Base-by-base conservation (phyloP, 1,140 invertebrate genomes). In the Drosophila miranda region DNA sequence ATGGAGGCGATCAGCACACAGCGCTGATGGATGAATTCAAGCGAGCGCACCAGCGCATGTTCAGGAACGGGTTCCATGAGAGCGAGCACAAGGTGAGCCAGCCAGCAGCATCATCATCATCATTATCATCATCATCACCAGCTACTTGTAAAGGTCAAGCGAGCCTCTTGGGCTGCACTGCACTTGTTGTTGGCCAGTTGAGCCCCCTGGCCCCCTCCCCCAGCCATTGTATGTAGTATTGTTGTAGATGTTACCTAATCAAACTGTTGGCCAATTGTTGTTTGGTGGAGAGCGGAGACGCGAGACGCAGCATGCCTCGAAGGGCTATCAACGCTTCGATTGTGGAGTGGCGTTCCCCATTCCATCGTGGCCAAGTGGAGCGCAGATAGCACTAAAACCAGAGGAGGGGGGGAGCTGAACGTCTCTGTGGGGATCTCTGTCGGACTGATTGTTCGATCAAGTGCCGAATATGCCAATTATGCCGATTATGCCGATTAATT, bases 11-110 rank as follows among this genome's bases (percentile, higher is more conserved):
- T 86, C 94, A 94, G 72, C 94, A 95, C 71, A 93, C 93, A 62
- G 94, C 96, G 80, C 90, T 97, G 49, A 97, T 97, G 95, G 95
- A 96, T 91, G 96, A 97, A 92, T 97, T 97, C 88, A 96, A 96
- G 87, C 94, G 94, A 82, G 96, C 95, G 1, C 96, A 97, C 90
- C 93, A 94, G 68, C 95, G 95, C 92, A 97, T 97, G 96, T 97
- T 97, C 91, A 93, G 94, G 56, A 91, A 91, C 69, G 77, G 87
- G 53, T 91, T 91, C 69, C 84, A 90, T 72, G 89, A 90, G 75
- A 90, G 74, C 57, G 89, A 90, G 67, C 81, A 84, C 80, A 84
- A 87, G 84, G 89, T 90, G 75, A 90, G 89, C 82, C 60, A 43
- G 45, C 21, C 21, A 43, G 21, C 56, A 66, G 23, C 51, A 45